Base-by-base conservation (phyloP, 2,797 vertebrate species). In the Vireo griseus region DNA sequence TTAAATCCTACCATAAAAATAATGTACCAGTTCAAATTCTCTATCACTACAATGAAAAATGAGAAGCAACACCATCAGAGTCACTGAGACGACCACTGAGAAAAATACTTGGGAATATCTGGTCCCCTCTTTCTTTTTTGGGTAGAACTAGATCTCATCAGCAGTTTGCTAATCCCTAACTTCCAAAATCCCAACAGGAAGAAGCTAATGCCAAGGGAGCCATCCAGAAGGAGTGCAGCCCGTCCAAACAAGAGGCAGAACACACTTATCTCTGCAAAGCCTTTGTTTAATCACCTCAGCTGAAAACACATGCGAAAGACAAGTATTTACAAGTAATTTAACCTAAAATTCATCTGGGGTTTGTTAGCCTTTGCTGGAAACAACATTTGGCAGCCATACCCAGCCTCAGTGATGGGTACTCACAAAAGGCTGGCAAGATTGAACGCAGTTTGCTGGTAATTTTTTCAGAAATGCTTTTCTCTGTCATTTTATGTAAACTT, bases 281-380 rank as follows among this genome's bases (percentile, higher is more conserved):
- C 77, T 90, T 84, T 94, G 58, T 94, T 93, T 94, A 96, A 90
- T 45, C 52, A 88, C 14, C 13, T 62, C 87, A 94, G 62, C 79
- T 88, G 87, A 91, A 95, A 88, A 88, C 48, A 86, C 47, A 76
- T 2, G 69, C 1, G 0, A 31, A 80, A 42, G 54, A 80, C 82
- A 90, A 90, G 86, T 51, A 59, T 68, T 95, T 88, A 84, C 81
- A 93, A 89, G 37, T 57, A 88, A 83, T 80, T 90, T 45, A 90
- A 94, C 79, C 40, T 75, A 81, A 90, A 80, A 90, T 55, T 88
- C 20, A 5, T 48, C 2, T 25, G 59, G 39, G 31, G 25, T 73
- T 94, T 88, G 79, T 66, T 80, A 92, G 66, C 13, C 59, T 77
- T 83, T 92, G 48, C 73, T 86, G 67, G 73, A 94, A 94, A 65